Evolutionary conservation across 2,113 vertebrate species (phyloP).

Genomic region (Macquaria ambigua): DNA sequence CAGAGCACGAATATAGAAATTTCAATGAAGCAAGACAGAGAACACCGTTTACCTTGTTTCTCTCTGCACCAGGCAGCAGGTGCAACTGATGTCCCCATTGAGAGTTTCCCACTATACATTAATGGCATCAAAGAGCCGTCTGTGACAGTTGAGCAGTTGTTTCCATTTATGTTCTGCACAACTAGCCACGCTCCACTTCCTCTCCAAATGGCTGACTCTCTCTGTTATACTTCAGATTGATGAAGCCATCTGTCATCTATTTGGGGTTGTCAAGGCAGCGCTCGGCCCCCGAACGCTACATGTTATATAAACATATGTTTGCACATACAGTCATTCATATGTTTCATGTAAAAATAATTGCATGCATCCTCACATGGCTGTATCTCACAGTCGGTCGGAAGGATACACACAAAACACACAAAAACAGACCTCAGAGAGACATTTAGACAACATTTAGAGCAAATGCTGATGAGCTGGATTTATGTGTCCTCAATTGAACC

Average conservation of each 20-base stretch:
- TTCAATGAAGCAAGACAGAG: not conserved
- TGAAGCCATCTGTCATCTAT: slow-evolving; percentile 68
- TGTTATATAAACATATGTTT: slow-evolving; percentile 27
- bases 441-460: not conserved
- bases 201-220: slow-evolving; percentile 42
- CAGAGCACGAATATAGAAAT: not conserved
- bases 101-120: slow-evolving; percentile 30
- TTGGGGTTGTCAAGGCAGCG: slow-evolving; percentile 15
- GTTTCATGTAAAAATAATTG: slow-evolving; percentile 24
- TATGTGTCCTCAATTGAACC: not conserved
- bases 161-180: slow-evolving; percentile 43
- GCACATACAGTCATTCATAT: slow-evolving; percentile 12
- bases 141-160: slow-evolving; percentile 41
- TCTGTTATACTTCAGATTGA: slow-evolving; percentile 51
- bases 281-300: not conserved
- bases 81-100: slow-evolving; percentile 23
- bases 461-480: not conserved
- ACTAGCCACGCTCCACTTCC: slow-evolving; percentile 57
- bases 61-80: slow-evolving; percentile 25
- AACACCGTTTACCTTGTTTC: not conserved
- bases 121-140: slow-evolving; percentile 36
- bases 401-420: not conserved
- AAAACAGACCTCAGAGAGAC: not conserved
- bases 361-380: not conserved
- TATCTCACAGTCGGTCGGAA: not conserved